phyloP scores from a whole-genome alignment of 2,797 vertebrate species.

The Botia kubotai region DNA sequence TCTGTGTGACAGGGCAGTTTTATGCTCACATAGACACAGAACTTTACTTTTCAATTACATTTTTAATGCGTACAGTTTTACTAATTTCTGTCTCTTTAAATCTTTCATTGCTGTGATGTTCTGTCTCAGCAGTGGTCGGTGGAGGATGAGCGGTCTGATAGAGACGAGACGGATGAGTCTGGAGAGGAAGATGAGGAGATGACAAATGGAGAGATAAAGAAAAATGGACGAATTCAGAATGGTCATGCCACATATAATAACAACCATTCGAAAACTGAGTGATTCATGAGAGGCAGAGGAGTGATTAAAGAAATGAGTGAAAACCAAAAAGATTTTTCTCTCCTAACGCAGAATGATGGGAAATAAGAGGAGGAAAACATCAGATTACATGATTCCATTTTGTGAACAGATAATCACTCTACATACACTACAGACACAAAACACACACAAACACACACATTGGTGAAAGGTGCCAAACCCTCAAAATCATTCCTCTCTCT shows the following conservation, averaged over 20 bases:
- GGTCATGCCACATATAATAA: constrained; percentile 87
- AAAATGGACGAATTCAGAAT: constrained; percentile 84
- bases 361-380: not conserved
- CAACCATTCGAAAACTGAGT: constrained; percentile 89
- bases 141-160: constrained; percentile 92
- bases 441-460: constrained; percentile 50
- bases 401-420: constrained; percentile 39
- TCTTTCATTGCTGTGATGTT: not conserved
- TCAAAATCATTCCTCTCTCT: constrained; percentile 2
- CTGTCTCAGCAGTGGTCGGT: constrained; percentile 78
- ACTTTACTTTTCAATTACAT: no score
- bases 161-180: constrained; percentile 87
- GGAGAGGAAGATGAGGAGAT: constrained; percentile 70
- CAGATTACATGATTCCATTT: constrained; percentile 56
- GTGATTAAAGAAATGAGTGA: constrained; percentile 49
- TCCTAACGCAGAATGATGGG: constrained; percentile 21
- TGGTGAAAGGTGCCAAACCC: not conserved
- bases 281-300: constrained; percentile 64
- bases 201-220: constrained; percentile 68
- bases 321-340: constrained; percentile 63
- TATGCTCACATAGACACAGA: not conserved
- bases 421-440: constrained; percentile 63
- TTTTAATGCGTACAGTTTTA: not conserved
- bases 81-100: not conserved
- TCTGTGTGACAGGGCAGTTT: not conserved